These are phyloP conservation scores for Eulemur rufifrons DNA, from an alignment of 2,113 vertebrate genomes.

Conservation along the genomic window DNA sequence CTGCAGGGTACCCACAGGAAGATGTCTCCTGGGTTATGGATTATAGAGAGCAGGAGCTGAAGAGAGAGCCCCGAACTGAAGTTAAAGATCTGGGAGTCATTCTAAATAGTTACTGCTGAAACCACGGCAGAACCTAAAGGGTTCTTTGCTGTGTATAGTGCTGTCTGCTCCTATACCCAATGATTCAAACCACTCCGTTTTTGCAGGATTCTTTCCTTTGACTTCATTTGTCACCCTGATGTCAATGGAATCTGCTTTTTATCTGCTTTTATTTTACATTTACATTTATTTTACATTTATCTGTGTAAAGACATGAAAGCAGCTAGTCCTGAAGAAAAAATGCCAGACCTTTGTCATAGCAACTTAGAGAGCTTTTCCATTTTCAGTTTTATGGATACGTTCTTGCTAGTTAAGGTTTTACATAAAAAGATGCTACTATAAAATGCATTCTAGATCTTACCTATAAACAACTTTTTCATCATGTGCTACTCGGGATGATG, in stretches of 20 bases:
- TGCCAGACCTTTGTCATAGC: not conserved
- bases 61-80: not conserved
- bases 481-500: not conserved
- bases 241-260: not conserved
- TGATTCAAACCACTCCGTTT: not conserved
- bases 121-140: no score
- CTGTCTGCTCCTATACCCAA: not conserved
- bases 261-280: not conserved
- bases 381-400: conserved; percentile 5
- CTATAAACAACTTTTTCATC: not conserved
- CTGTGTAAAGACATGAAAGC: not conserved
- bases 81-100: not conserved
- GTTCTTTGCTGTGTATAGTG: not conserved
- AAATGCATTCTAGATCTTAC: conserved; percentile 26
- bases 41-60: not conserved
- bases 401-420: not conserved
- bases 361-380: not conserved
- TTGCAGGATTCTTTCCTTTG: not conserved
- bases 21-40: not conserved
- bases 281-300: not conserved
- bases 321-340: not conserved
- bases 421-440: not conserved
- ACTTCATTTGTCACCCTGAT: not conserved
- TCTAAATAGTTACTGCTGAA: not conserved
- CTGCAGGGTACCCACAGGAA: not conserved